phyloP scores from a whole-genome alignment of 1,140 invertebrate species.

The Bombyx mori region DNA sequence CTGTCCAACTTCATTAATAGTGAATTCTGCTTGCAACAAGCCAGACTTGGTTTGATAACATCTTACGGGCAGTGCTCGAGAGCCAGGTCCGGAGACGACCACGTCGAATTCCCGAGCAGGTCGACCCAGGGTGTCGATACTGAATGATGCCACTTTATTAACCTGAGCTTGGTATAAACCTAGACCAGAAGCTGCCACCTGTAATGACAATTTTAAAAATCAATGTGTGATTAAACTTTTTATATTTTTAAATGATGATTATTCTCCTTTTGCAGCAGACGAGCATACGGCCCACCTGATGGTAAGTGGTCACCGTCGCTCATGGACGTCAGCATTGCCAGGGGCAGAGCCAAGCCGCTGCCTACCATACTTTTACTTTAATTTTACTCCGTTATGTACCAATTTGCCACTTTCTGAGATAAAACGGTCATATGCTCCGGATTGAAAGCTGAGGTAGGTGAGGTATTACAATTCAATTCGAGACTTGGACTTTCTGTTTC shows the following conservation, averaged over 20 bases:
- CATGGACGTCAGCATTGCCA: too few species aligned
- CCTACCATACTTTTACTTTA: too few species aligned
- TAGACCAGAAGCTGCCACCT: conserved; percentile 82
- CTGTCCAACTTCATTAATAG: conserved; percentile 81
- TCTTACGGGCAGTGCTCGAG: conserved; percentile 89
- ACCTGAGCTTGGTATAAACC: conserved; percentile 88
- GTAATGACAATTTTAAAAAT: not conserved
- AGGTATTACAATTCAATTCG: too few species aligned
- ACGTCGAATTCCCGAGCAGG: conserved; percentile 93
- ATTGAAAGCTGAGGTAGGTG: too few species aligned
- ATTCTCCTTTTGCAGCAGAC: not conserved
- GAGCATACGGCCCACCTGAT: too few species aligned
- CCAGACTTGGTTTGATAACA: conserved; percentile 97
- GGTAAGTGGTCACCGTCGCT: too few species aligned
- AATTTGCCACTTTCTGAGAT: not conserved
- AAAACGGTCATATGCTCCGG: not conserved
- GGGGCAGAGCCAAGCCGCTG: too few species aligned
- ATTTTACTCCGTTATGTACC: not conserved
- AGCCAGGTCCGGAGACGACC: conserved; percentile 89
- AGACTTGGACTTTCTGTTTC: too few species aligned
- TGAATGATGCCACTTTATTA: conserved; percentile 86
- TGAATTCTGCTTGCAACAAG: conserved; percentile 92
- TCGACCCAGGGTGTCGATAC: conserved; percentile 89
- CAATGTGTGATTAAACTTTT: not conserved
- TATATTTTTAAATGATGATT: not conserved